phyloP scores from a whole-genome alignment of 1,140 invertebrate species.

The Palaemon carinicauda region DNA sequence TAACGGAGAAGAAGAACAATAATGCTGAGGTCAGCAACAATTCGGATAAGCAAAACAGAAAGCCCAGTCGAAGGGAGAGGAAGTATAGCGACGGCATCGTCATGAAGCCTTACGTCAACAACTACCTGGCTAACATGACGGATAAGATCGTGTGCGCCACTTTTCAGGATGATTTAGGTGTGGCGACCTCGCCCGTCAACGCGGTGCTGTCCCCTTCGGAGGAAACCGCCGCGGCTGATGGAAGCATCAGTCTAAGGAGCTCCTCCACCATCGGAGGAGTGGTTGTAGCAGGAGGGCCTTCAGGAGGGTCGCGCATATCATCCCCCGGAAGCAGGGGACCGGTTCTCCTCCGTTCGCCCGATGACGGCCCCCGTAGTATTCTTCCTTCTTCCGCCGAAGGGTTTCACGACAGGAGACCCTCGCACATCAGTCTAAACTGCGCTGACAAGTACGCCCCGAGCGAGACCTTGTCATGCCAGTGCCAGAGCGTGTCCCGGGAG shows the following conservation, averaged over 20 bases:
- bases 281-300: neutral
- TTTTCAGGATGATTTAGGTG: conserved; percentile 45
- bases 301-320: neutral
- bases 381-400: neutral
- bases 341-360: neutral
- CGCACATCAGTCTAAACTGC: neutral
- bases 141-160: conserved; percentile 60
- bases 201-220: neutral
- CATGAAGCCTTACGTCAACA: conserved; percentile 60
- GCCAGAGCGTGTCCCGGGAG: neutral
- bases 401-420: neutral
- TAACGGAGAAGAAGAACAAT: conserved; percentile 37
- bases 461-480: neutral
- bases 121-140: conserved; percentile 59
- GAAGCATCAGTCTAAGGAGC: neutral
- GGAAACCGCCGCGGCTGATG: neutral
- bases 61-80: conserved; percentile 24
- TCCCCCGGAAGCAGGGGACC: neutral
- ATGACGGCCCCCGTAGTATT: neutral
- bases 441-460: neutral
- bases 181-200: neutral
- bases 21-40: conserved; percentile 5
- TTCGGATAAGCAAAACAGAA: conserved; percentile 21
- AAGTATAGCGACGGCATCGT: conserved; percentile 53
- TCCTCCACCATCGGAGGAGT: neutral